Evolutionary conservation across 1,140 invertebrate genomes (phyloP), one percentile per base, ranked within the genome.

Genomic region (Zaprionus taronus): DNA sequence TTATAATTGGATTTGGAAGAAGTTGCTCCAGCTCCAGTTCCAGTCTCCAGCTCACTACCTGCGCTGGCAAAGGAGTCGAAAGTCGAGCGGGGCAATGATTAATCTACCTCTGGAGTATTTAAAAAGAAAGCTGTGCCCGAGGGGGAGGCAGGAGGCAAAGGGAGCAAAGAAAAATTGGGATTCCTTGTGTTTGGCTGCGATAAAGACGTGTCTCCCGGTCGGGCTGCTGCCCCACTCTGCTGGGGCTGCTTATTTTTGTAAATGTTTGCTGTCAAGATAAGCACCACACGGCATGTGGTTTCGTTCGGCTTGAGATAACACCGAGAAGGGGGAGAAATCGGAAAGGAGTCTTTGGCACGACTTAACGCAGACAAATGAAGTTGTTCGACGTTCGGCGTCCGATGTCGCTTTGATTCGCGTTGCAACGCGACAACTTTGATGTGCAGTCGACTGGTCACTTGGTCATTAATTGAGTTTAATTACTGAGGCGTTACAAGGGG

Each of bases 1-100:
- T 91, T 91, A 91, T 91, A 91, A 91, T 91, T 91, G 90, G 90
- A 91, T 91, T 91, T 91, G 85, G 81, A 60, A 51, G 77, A 91
- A 91, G 86, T 90, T 90, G 76, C 57, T 79, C 53, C 55, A 17
- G n/a, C 14, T 71, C n/a, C 34, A 57, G 34, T 36, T 60, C 14
- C 22, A 26, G 20, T 5, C 24, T 24, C 4, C 63, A 65, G 55
- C n/a, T n/a, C n/a, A n/a, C 70, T 77, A 58, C 51, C 72, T 47
- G 68, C 64, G 56, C 67, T 47, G 38, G 31, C 63, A 72, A 73
- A 64, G 68, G 68, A 64, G 67, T 38, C 65, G 74, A 60, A 75
- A 65, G 66, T 65, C 72, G 66, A 65, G 71, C 53, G 57, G 65
- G 71, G 71, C 83, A 77, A 84, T 87, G 84, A 87, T 89, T 87